These are phyloP conservation scores for Dascillus cervinus DNA, from an alignment of 2,888 invertebrate genomes.

Conservation along the genomic window DNA sequence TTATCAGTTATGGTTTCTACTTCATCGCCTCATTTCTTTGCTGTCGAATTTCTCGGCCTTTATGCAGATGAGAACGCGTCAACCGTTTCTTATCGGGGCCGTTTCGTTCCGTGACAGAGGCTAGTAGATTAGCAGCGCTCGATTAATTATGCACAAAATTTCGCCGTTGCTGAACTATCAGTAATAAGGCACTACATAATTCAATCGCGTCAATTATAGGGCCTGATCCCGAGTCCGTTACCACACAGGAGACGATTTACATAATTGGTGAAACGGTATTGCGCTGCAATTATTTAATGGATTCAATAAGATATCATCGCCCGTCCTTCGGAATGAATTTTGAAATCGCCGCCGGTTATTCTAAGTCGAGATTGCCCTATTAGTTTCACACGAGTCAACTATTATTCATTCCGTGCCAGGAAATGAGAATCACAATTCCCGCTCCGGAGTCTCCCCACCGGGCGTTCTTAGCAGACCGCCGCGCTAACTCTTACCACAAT, in stretches of 20 bases:
- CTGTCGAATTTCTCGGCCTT: too few relatives aligned
- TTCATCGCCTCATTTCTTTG: constrained; percentile 12
- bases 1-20: constrained; percentile 16
- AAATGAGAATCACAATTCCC: constrained; percentile 15
- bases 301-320: constrained; percentile 8
- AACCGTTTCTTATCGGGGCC: too few relatives aligned
- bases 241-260: constrained; percentile 19
- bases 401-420: constrained; percentile 17
- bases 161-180: too few relatives aligned
- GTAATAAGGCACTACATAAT: constrained; percentile 18
- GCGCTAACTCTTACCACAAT: constrained; percentile 10
- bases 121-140: too few relatives aligned
- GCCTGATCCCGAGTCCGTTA: too few relatives aligned
- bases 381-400: constrained; percentile 12
- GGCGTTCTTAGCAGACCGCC: constrained; percentile 3
- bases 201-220: constrained; percentile 22
- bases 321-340: constrained; percentile 8
- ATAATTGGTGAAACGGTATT: constrained; percentile 13
- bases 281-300: constrained; percentile 5
- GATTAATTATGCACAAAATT: too few relatives aligned
- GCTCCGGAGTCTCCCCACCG: constrained; percentile 5
- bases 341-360: constrained; percentile 11
- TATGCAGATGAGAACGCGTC: constrained; percentile 15
- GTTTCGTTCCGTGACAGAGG: too few relatives aligned
- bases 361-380: constrained; percentile 4